Evolutionary conservation across 2,888 invertebrate genomes (phyloP), one percentile per base, ranked within the genome.

Genomic region (Steinernema carpocapsae): DNA sequence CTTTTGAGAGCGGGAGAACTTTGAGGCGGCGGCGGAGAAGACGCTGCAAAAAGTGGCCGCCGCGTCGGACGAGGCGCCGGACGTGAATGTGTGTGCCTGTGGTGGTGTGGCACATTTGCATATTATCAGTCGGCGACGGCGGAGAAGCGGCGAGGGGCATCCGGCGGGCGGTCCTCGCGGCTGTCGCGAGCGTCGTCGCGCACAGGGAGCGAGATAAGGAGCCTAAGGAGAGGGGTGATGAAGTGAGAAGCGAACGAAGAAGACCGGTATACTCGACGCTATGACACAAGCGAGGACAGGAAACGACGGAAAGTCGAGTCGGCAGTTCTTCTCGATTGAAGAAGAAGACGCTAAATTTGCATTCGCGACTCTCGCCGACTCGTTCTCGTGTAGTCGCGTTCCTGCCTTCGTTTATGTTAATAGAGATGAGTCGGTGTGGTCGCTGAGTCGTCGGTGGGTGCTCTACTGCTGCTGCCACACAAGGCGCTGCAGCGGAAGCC

Each of bases 401-500:
- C 48, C n/a, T 37, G 37, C 37, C 17, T 26, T 22, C 64, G 64
- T 64, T 64, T 64, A 32, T 64, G 64, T 64, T 64, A 64, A 64
- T 64, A 64, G 64, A 56, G 26, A 64, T 64, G 64, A 64, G 64
- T 64, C 29, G 56, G 64, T 64, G 29, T n/a, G n/a, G n/a, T n/a
- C n/a, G n/a, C n/a, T n/a, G n/a, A n/a, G n/a, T n/a, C n/a, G n/a
- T n/a, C n/a, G n/a, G n/a, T n/a, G n/a, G n/a, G 32, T 26, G 32
- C 32, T 17, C 17, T 26, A 32, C 32, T 64, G 64, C 24, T 56
- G 56, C 56, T 14, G 64, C 17, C 64, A 32, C 48, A 17, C 26
- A 32, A 37, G 37, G 37, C 19, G 37, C 37, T 37, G 37, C 37
- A 37, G 64, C 48, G 48, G 48, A 48, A 48, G 48, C n/a, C 3